Percentiles rank a stretch among this genome's conserved stretches.
These are phyloP conservation scores for Orchesellides sinensis DNA, from an alignment of 2,888 invertebrate species.

Conservation along the genomic window DNA sequence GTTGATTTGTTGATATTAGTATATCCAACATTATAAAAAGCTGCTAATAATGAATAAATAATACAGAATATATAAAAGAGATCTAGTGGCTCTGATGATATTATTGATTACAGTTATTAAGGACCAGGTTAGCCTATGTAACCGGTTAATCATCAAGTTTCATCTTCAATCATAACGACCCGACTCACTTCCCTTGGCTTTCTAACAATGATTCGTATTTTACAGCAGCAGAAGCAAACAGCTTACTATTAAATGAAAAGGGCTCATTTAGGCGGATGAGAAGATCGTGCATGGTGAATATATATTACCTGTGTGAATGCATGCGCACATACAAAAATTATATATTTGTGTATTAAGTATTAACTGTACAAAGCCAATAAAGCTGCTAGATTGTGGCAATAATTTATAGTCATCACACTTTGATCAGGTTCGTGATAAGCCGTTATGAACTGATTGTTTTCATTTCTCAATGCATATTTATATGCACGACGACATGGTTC, in stretches of 20 bases:
- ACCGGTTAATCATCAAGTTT: slow-evolving; percentile 64
- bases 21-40: slow-evolving; percentile 2
- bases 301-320: no score
- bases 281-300: no score
- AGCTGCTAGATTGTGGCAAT: slow-evolving; percentile 12
- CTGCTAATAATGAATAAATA: slow-evolving; percentile 37
- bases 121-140: slow-evolving; percentile 45
- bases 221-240: slow-evolving; percentile 7
- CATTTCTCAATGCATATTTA: neutral
- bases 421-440: slow-evolving; percentile 46
- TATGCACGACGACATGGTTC: slow-evolving; percentile 20
- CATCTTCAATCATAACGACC: slow-evolving; percentile 63
- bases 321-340: no score
- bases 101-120: slow-evolving; percentile 65
- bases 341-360: neutral
- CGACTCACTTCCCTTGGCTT: slow-evolving; percentile 49
- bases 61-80: slow-evolving; percentile 6
- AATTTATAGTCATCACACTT: slow-evolving; percentile 35
- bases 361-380: neutral
- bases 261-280: neutral
- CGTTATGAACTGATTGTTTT: slow-evolving; percentile 33
- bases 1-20: slow-evolving; percentile 22
- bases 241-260: neutral
- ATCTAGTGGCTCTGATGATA: slow-evolving; percentile 48
- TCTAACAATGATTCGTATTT: slow-evolving; percentile 5